Conservation (phyloP, 2,888 invertebrate species). For the Campoletis raptor region DNA sequence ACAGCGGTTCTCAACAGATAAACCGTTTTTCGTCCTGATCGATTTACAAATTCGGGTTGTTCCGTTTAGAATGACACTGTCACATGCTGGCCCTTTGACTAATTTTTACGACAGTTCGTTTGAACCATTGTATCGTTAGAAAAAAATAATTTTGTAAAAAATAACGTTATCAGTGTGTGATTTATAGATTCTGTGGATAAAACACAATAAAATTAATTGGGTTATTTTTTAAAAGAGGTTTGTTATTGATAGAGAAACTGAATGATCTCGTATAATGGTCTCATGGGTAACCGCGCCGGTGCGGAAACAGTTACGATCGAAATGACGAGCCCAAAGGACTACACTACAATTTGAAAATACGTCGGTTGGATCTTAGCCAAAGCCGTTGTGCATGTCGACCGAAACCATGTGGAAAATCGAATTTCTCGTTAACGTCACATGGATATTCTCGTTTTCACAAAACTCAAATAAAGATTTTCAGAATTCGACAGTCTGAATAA, state of each 20-base stretch:
- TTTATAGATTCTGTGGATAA: too few species aligned
- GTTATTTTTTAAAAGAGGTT: conserved; percentile 47
- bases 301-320: conserved; percentile 12
- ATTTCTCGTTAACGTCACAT: conserved; percentile 54
- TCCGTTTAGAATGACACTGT: background rate
- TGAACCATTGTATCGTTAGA: too few species aligned
- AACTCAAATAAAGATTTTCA: background rate
- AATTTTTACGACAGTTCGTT: too few species aligned
- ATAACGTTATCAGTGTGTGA: too few species aligned
- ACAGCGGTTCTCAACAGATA: conserved; percentile 38
- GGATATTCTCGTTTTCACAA: background rate
- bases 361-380: conserved; percentile 63
- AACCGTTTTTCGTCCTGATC: conserved; percentile 9
- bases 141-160: too few species aligned
- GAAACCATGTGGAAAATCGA: conserved; percentile 52
- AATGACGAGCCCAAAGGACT: conserved; percentile 51
- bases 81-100: too few species aligned
- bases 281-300: conserved; percentile 37
- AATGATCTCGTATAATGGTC: conserved; percentile 37
- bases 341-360: conserved; percentile 46
- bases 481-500: background rate
- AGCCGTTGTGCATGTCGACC: conserved; percentile 22
- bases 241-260: conserved; percentile 29
- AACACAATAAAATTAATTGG: background rate
- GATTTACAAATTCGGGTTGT: background rate